phyloP scores from a whole-genome alignment of 1,140 invertebrate genomes.

The Eumaeus atala region DNA sequence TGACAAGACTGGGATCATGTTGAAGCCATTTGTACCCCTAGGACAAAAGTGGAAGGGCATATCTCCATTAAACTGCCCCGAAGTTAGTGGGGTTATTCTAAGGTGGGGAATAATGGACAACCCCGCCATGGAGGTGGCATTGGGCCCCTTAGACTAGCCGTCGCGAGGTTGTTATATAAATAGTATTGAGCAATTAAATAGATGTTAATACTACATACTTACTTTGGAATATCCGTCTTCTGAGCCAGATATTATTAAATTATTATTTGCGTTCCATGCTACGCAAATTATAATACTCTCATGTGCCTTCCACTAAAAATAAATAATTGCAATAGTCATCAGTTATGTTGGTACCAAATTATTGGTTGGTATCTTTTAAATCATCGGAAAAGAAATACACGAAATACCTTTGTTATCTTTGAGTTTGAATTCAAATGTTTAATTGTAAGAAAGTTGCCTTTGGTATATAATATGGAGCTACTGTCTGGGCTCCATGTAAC shows the following conservation, averaged over 20 bases:
- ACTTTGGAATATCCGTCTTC: conserved; percentile 97
- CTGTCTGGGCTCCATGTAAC: conserved; percentile 92
- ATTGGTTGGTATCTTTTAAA: not conserved
- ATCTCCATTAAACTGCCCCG: too few species aligned
- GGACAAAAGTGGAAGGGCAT: too few species aligned
- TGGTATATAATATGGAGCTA: conserved; percentile 88
- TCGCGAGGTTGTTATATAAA: too few species aligned
- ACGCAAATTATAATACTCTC: conserved; percentile 92
- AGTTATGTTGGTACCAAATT: not conserved
- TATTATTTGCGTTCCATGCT: conserved; percentile 91
- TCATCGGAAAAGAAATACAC: not conserved
- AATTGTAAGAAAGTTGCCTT: conserved; percentile 87
- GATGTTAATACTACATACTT: too few species aligned
- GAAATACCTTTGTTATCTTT: conserved; percentile 85
- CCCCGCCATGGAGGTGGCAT: too few species aligned
- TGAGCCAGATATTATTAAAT: conserved; percentile 92
- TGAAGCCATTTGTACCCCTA: too few species aligned
- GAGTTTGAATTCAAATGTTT: conserved; percentile 93
- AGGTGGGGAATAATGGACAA: too few species aligned
- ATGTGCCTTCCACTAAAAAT: conserved; percentile 94
- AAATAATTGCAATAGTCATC: not conserved
- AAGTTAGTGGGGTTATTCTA: too few species aligned
- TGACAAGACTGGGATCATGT: too few species aligned
- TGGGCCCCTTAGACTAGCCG: too few species aligned
- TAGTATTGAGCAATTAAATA: too few species aligned